phyloP scores from a whole-genome alignment of 1,140 invertebrate genomes.

The Trichomalopsis sarcophagae region DNA sequence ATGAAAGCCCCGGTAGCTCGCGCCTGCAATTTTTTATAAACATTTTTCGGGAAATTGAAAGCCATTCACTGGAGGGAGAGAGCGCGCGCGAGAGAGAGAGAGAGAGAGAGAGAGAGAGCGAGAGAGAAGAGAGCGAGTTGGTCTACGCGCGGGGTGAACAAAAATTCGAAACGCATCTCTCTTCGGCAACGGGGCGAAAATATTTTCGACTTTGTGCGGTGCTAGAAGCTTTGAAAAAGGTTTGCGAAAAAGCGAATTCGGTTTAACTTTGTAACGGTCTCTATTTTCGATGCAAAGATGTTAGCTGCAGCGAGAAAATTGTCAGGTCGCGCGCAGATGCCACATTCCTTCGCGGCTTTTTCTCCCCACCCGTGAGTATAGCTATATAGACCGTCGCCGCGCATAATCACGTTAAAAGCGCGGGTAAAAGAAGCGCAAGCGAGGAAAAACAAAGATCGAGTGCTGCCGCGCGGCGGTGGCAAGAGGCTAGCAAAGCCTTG shows the following conservation, averaged over 20 bases:
- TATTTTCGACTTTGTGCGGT: not conserved
- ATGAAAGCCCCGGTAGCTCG: not conserved
- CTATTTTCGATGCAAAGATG: not conserved
- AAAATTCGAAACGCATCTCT: constrained; percentile 25
- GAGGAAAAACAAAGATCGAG: constrained; percentile 26
- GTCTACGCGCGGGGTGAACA: not conserved
- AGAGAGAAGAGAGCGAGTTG: not conserved
- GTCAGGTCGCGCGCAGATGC: not conserved
- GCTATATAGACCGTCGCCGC: constrained; percentile 12
- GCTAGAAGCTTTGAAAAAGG: not conserved
- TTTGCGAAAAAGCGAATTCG: not conserved
- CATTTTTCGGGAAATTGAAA: constrained; percentile 37
- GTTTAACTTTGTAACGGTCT: not conserved
- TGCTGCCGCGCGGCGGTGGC: constrained; percentile 1
- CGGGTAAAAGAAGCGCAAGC: constrained; percentile 23
- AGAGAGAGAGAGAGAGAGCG: not conserved
- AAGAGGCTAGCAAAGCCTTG: constrained; percentile 65
- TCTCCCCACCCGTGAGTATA: not conserved
- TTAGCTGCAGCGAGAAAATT: not conserved
- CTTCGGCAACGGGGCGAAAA: not conserved
- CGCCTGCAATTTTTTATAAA: constrained; percentile 2
- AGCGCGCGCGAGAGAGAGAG: no score
- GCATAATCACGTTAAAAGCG: constrained; percentile 42
- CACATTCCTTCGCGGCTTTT: not conserved
- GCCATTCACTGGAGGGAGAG: constrained; percentile 2